Base-by-base conservation (phyloP, 2,113 vertebrate species). In the Arenaria interpres region DNA sequence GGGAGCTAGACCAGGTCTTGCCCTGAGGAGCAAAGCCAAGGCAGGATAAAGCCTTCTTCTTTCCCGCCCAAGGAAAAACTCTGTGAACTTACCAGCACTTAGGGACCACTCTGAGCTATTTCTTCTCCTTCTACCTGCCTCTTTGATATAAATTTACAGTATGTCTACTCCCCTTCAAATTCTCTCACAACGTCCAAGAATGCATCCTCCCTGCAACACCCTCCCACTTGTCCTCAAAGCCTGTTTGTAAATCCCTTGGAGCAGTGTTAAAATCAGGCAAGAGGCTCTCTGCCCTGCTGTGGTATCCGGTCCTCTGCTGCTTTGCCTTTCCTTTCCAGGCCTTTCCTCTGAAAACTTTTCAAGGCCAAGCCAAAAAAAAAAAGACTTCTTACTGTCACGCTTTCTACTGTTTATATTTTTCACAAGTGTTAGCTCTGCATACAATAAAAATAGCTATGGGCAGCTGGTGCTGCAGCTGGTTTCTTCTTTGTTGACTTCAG, bases 21-120 rank as follows among this genome's bases (percentile, higher is more conserved):
- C n/a, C 45, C 69, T 60, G 45, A 74, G 90, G 71, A 93, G 27
- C 21, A 83, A 32, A 93, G 85, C 85, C 91, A 94, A 96, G n/a
- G 23, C n/a, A 78, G 73, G 30, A 43, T 74, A 87, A 84, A 92
- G 14, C 23, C 59, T 86, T 74, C 54, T 4, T 1, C 41, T 90
- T 90, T 90, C 64, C 50, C 59, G 86, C 37, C 28, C 41, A 81
- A 71, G 24, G 4, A 74, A 86, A 86, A 82, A 18, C 10, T 9
- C 6, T 60, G 12, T 48, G 39, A 93, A 63, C 15, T 71, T 87
- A 75, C 16, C 28, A 84, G 12, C 28, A 73, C 27, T 48, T 54
- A 39, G 27, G 30, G 25, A 66, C 12, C 9, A 30, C n/a, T 60
- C 46, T n/a, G 12, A 88, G 4, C 9, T 56, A 27, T 35, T 67